These are phyloP conservation scores for Aspidiotus rigidus DNA, from an alignment of 2,888 invertebrate species.

Conservation along the genomic window DNA sequence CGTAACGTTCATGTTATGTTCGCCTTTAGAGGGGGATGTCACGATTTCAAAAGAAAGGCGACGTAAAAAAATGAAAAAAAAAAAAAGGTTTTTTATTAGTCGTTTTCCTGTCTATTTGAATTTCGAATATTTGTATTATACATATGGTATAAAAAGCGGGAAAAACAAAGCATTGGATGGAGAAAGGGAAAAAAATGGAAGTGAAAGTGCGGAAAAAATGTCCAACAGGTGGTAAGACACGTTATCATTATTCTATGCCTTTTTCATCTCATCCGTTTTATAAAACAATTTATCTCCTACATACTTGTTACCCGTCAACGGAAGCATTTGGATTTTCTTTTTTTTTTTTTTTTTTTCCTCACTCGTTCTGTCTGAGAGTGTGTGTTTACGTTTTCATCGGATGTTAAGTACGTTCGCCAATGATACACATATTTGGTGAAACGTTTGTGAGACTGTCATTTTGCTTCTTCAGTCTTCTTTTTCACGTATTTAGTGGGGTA, in stretches of 20 bases:
- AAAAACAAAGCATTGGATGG: slow-evolving; percentile 9
- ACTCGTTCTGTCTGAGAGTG: not conserved
- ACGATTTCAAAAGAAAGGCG: slow-evolving; percentile 11
- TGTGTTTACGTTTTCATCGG: not conserved
- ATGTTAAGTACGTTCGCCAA: too few relatives aligned
- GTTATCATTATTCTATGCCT: slow-evolving; percentile 23
- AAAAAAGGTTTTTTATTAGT: slow-evolving; percentile 32
- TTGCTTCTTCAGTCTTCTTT: too few relatives aligned
- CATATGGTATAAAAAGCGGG: slow-evolving; percentile 26
- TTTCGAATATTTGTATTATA: slow-evolving; percentile 32
- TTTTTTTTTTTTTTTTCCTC: slow-evolving; percentile 3
- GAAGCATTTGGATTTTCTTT: slow-evolving; percentile 23
- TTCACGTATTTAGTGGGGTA: too few relatives aligned
- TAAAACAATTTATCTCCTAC: slow-evolving; percentile 31
- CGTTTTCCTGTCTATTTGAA: slow-evolving; percentile 33
- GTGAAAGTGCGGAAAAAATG: slow-evolving; percentile 20
- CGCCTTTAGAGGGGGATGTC: slow-evolving; percentile 27
- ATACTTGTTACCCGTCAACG: slow-evolving; percentile 21
- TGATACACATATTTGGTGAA: too few relatives aligned
- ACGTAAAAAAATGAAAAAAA: slow-evolving; percentile 1
- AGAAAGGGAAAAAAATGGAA: slow-evolving; percentile 23
- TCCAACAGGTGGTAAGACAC: slow-evolving; percentile 33
- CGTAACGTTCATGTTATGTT: slow-evolving; percentile 17
- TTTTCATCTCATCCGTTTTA: slow-evolving; percentile 28
- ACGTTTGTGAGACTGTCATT: too few relatives aligned